Percentiles rank a stretch among this genome's conserved stretches.
These are phyloP conservation scores for Rhinolophus ferrumequinum DNA, from an alignment of 2,113 vertebrate genomes.

Conservation along the genomic window DNA sequence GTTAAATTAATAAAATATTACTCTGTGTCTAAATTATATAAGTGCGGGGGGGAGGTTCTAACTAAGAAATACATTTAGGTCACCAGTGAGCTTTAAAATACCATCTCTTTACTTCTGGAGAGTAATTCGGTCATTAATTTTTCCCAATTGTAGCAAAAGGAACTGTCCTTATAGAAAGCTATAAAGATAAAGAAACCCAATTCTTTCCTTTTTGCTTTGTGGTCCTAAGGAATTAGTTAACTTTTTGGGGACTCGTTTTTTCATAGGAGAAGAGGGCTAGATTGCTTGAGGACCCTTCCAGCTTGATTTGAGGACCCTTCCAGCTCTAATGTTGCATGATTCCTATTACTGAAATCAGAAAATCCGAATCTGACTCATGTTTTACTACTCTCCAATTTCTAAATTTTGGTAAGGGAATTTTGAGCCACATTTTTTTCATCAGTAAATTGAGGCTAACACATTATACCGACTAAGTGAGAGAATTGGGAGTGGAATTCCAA, in stretches of 20 bases:
- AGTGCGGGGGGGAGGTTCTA: neutral
- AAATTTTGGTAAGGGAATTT: neutral
- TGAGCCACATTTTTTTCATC: neutral
- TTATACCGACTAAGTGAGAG: neutral
- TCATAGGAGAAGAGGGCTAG: neutral
- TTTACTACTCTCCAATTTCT: neutral
- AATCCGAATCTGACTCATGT: neutral
- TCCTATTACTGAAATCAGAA: neutral
- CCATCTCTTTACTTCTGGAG: neutral
- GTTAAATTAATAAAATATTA: slow-evolving; percentile 30
- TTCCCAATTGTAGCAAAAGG: neutral
- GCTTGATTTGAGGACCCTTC: neutral
- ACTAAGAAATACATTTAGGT: neutral
- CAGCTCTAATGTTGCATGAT: neutral
- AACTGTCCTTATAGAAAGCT: neutral
- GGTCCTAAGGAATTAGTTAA: neutral
- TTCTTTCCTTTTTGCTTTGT: neutral
- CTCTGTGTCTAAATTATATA: slow-evolving; percentile 65
- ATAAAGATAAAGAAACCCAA: neutral
- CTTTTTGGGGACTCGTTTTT: neutral
- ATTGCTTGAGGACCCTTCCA: neutral
- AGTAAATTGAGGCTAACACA: neutral
- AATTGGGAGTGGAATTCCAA: neutral
- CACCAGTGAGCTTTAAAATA: slow-evolving; percentile 41
- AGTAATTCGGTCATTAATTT: slow-evolving; percentile 25